A percentile compares a stretch with the other conserved stretches of the same genome.
These are phyloP conservation scores for Orchesella flavescens DNA, from an alignment of 2,888 invertebrate genomes.

Conservation along the genomic window DNA sequence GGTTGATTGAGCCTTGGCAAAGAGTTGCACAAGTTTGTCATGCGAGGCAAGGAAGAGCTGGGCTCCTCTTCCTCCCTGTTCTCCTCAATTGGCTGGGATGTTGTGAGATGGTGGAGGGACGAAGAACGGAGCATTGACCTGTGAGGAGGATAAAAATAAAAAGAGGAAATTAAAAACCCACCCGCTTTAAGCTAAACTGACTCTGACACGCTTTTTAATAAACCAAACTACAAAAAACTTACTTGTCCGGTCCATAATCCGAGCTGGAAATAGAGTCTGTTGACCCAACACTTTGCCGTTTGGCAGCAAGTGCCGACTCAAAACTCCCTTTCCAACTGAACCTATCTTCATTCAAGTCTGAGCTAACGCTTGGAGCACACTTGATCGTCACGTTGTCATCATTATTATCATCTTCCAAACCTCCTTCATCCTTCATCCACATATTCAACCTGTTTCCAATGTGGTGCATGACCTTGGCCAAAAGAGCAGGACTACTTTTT, in stretches of 20 bases:
- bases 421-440: constrained; percentile 86
- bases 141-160: background rate
- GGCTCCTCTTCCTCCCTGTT: constrained; percentile 71
- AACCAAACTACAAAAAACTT: no score
- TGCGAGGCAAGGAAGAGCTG: constrained; percentile 64
- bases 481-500: constrained; percentile 86
- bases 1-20: constrained; percentile 71
- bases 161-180: background rate
- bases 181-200: no score
- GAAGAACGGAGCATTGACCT: constrained; percentile 71
- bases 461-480: constrained; percentile 93
- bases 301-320: constrained; percentile 91
- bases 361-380: constrained; percentile 71
- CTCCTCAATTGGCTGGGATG: constrained; percentile 71
- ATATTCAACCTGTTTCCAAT: constrained; percentile 90
- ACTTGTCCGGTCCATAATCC: constrained; percentile 69
- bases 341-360: constrained; percentile 80
- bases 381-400: constrained; percentile 70
- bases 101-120: constrained; percentile 71
- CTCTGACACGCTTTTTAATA: no score
- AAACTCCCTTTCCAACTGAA: constrained; percentile 95
- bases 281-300: constrained; percentile 74
- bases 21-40: constrained; percentile 70
- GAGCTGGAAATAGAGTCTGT: constrained; percentile 72
- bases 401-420: constrained; percentile 67